Base-by-base conservation (phyloP, 2,113 vertebrate genomes). In the Hemibagrus wyckioides region DNA sequence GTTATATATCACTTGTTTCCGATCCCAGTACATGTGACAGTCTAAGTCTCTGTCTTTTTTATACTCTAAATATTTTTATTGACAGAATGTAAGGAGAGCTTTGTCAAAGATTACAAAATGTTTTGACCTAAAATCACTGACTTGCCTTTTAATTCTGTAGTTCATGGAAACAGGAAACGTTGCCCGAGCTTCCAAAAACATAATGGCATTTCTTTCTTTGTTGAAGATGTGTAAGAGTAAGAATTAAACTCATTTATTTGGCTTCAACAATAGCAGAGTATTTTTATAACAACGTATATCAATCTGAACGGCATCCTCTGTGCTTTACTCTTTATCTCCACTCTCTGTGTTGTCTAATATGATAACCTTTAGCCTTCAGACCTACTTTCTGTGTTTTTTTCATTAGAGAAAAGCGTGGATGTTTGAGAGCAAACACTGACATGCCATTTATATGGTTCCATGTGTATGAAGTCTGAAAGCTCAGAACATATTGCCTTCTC, bases 361-460 rank as follows among this genome's bases (percentile, higher is more conserved):
- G 6, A 17, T 57, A 50, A 71, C 33, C 61, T 71, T 67, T 59
- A 30, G 10, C 13, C 17, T 61, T 44, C 10, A 65, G 57, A 36
- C 75, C 56, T 41, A 25, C n/a, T 44, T 36, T 67, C 10, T 81
- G 19, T 57, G 33, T 33, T 73, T 57, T 73, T 57, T 82, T 44
- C 17, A 9, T 44, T 57, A 71, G 23, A 39, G 65, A 86, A 86
- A 67, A 14, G 14, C 33, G 65, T 52, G 59, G 19, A 63, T 87
- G 44, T 87, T 83, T 79, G 61, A 83, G 59, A 71, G 67, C 67
- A 89, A 85, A 87, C 57, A 75, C 75, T 75, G 63, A 79, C 19
- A 36, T 75, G 59, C 21, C 52, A 56, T 71, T 41, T 33, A 17
- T 88, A 56, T 65, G 21, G 56, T 63, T 85, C 33, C 52, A 57